Conservation (phyloP, 2,113 vertebrate species). For the Felis chaus region DNA sequence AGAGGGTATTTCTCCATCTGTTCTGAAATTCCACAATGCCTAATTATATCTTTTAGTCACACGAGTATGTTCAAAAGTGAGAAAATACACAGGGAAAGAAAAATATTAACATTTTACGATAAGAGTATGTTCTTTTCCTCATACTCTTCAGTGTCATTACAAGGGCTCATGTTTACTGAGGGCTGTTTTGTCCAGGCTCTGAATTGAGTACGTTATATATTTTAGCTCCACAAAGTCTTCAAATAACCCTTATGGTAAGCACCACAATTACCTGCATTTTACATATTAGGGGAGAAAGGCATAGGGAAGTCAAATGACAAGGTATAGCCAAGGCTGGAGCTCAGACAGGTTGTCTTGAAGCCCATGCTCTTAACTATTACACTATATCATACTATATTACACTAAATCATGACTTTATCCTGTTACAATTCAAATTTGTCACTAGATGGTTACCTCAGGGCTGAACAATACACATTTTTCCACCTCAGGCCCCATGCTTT, state of each 20-base stretch:
- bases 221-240: neutral
- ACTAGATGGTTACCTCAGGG: neutral
- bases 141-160: neutral
- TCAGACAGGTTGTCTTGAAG: neutral
- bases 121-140: neutral
- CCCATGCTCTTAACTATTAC: neutral
- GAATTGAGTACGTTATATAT: neutral
- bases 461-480: neutral
- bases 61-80: constrained; percentile 28
- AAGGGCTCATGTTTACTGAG: neutral
- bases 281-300: neutral
- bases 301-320: neutral
- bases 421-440: neutral
- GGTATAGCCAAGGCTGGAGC: neutral
- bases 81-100: neutral
- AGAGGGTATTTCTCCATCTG: neutral
- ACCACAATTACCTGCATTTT: neutral
- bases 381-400: neutral
- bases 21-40: neutral
- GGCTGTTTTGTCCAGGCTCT: neutral
- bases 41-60: neutral
- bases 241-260: neutral
- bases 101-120: neutral
- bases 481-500: neutral
- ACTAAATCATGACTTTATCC: neutral